These are phyloP conservation scores for Nomia melanderi DNA, from an alignment of 1,140 invertebrate genomes.

Conservation along the genomic window DNA sequence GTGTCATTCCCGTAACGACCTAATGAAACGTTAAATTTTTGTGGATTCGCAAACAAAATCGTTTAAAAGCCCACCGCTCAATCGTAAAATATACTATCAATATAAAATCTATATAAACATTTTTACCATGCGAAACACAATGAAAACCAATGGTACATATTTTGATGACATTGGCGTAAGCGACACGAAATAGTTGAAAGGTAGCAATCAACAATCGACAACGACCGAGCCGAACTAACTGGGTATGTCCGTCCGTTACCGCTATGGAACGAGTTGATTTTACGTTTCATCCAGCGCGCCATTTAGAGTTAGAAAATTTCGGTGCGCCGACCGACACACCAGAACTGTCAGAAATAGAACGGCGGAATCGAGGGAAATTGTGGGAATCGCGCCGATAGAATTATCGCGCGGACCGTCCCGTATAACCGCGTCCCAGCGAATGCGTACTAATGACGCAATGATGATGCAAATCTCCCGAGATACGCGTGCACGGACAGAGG, in stretches of 20 bases:
- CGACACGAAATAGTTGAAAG: no score
- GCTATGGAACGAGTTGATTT: neutral
- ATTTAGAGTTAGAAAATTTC: neutral
- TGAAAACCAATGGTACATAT: no score
- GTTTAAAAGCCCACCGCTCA: no score
- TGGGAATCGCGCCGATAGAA: constrained; percentile 28
- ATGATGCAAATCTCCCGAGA: constrained; percentile 48
- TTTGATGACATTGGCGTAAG: no score
- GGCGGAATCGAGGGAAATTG: neutral
- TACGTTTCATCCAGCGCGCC: neutral
- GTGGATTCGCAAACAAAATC: no score
- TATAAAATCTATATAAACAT: no score
- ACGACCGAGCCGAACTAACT: neutral
- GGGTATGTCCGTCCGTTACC: neutral
- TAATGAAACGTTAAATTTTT: no score
- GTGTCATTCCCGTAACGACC: no score
- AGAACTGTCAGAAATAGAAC: neutral
- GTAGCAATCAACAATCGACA: neutral
- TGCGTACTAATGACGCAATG: constrained; percentile 43
- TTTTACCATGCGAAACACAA: no score
- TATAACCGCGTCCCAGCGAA: constrained; percentile 14
- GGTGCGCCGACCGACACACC: neutral
- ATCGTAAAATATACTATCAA: no score
- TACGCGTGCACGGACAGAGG: constrained; percentile 4
- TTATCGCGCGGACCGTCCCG: neutral